Conservation (phyloP, 2,888 invertebrate species). For the Steinernema hermaphroditum region DNA sequence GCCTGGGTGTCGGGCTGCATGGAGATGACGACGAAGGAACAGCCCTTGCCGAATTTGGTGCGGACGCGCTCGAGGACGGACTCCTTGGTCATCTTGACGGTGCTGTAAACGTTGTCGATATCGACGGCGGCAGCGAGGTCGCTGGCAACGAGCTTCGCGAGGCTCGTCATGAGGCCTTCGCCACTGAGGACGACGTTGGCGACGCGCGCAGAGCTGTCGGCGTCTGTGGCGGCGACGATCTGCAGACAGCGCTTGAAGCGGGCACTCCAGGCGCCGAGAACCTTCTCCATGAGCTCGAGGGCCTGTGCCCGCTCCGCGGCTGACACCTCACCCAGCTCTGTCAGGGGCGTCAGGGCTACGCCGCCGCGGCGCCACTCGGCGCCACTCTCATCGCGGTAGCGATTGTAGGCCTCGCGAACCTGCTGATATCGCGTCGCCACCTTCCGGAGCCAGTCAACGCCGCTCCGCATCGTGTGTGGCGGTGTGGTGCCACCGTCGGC, state of each 20-base stretch:
- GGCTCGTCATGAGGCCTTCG: slow-evolving; percentile 10
- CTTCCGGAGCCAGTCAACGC: slow-evolving; percentile 35
- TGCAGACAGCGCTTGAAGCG: slow-evolving; percentile 2
- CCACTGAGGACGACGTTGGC: slow-evolving; percentile 14
- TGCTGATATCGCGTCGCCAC: slow-evolving; percentile 41
- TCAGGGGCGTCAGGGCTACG: too few species aligned
- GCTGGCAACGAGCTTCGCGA: slow-evolving; percentile 12
- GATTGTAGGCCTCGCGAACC: slow-evolving; percentile 39
- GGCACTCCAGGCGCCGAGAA: background rate
- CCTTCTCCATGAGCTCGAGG: background rate
- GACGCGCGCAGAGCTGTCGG: background rate
- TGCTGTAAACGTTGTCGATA: slow-evolving; percentile 18
- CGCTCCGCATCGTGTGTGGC: slow-evolving; percentile 31
- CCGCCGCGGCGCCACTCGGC: background rate
- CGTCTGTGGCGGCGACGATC: background rate
- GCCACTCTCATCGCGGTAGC: slow-evolving; percentile 22
- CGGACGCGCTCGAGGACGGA: slow-evolving; percentile 3
- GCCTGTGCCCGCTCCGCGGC: background rate
- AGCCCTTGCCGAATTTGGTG: slow-evolving; percentile 14
- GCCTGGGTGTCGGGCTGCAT: slow-evolving; percentile 2
- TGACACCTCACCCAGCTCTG: too few species aligned
- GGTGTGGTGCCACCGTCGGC: slow-evolving; percentile 1
- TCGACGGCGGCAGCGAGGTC: slow-evolving; percentile 1
- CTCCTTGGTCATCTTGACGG: slow-evolving; percentile 19
- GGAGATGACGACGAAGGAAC: slow-evolving; percentile 17